Evolutionary conservation across 2,113 vertebrate genomes (phyloP).

Genomic region (Carollia perspicillata): DNA sequence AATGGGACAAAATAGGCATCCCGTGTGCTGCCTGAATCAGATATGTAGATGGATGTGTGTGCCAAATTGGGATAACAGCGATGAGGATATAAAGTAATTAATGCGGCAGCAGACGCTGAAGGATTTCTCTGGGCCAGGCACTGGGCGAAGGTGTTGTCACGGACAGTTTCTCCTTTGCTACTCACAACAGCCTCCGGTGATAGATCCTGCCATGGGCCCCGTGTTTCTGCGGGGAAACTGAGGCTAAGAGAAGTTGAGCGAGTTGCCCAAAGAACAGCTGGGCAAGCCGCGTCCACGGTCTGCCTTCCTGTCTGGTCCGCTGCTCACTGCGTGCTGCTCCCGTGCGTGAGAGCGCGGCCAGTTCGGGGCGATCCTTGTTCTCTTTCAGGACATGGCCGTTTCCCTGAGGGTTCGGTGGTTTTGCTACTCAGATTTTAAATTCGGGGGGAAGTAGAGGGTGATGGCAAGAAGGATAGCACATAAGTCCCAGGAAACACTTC

Average conservation of each 20-base stretch:
- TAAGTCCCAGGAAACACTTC: not conserved
- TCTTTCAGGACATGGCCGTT: not conserved
- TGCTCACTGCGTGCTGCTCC: no score
- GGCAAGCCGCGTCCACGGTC: rapidly evolving
- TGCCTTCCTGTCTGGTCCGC: rapidly evolving
- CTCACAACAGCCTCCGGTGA: not conserved
- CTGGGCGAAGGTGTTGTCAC: not conserved
- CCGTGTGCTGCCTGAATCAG: not conserved
- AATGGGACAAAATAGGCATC: not conserved
- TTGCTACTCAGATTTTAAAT: not conserved
- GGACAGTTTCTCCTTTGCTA: not conserved
- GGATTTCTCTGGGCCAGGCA: not conserved
- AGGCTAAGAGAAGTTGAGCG: not conserved
- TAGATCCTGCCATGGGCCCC: no score
- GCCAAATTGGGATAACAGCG: not conserved
- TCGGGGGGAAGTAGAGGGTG: not conserved
- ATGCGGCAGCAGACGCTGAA: not conserved
- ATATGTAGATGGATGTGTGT: not conserved
- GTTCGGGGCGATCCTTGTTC: no score
- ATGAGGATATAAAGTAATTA: not conserved
- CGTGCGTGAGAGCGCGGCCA: not conserved
- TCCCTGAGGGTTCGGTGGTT: not conserved
- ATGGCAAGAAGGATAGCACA: not conserved
- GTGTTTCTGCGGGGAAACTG: not conserved
- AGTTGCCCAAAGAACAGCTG: not conserved